Base-by-base conservation (phyloP, 2,888 invertebrate species). In the Eurytoma adleriae region DNA sequence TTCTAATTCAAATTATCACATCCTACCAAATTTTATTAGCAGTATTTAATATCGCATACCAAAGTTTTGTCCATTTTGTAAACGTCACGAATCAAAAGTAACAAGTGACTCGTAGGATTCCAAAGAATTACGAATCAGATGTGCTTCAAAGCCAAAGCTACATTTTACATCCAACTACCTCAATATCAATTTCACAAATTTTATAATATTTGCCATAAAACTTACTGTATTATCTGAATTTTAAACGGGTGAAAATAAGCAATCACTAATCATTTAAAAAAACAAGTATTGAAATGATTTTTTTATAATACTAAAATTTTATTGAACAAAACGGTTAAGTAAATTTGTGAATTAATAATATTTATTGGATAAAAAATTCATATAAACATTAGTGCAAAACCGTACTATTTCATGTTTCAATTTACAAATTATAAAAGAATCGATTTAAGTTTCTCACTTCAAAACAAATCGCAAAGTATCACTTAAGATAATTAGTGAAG, bases 131-230 rank as follows among this genome's bases (percentile, higher is more conserved):
- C 40, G 27, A 59, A 67, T 50, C 27, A 67, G 24, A 13, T 59
- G 16, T 67, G 27, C 50, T 67, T 27, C 40, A 13, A 40, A 75
- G 56, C 75, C 67, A 75, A 75, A 75, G 75, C 67, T 75, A 66
- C 18, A 59, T 75, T 40, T 40, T 67, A 57, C 40, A 67, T 74
- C 59, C n/a, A 75, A 67, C 67, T 75, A 75, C 75, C 67, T 75
- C 59, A 75, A 75, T 57, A 57, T 24, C 56, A 66, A 24, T 74
- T 16, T 50, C 48, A 48, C 20, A 56, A 48, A 57, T 40, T 40
- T 5, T 10, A 10, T 40, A 40, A 10, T 10, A 40, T 10, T 40
- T 40, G 10, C 7, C 30, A 7, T 10, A 40, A 40, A 7, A 10
- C 10, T 7, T 40, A 40, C 7, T 40, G 5, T 40, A 10, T 40